Percentiles rank a stretch among this genome's conserved stretches.
phyloP scores from a whole-genome alignment of 2,113 vertebrate genomes.

The Petaurus breviceps region DNA sequence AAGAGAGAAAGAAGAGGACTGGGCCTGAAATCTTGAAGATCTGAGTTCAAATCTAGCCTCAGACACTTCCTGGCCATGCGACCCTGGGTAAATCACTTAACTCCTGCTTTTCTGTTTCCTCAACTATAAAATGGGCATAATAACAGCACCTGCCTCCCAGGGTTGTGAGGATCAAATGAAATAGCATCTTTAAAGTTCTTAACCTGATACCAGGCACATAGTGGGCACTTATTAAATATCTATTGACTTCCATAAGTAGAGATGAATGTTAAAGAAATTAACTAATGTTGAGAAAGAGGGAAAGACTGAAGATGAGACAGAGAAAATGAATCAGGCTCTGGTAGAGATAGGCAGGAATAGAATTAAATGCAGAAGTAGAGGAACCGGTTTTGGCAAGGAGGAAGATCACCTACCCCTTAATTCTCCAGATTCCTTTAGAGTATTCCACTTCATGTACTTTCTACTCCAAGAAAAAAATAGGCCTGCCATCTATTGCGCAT shows the following conservation, averaged over 20 bases:
- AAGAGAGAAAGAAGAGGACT: neutral
- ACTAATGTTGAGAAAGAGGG: neutral
- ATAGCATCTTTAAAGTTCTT: neutral
- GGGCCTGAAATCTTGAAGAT: neutral
- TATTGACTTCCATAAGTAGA: neutral
- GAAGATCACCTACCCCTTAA: neutral
- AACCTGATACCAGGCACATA: neutral
- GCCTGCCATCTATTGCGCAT: neutral
- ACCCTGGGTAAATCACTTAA: neutral
- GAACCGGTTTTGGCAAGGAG: neutral
- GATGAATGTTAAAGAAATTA: neutral
- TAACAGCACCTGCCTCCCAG: constrained; percentile 8
- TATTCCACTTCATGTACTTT: neutral
- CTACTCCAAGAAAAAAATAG: neutral
- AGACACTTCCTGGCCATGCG: neutral
- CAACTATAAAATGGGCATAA: neutral
- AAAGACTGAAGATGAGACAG: neutral
- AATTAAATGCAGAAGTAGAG: neutral
- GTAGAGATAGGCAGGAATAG: neutral
- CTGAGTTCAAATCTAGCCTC: neutral
- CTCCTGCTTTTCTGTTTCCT: neutral
- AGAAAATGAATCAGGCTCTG: neutral
- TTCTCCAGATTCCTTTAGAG: neutral
- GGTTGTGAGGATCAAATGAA: neutral
- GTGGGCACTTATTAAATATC: neutral